phyloP scores from a whole-genome alignment of 2,797 vertebrate genomes.

The Cossypha niveicapilla region DNA sequence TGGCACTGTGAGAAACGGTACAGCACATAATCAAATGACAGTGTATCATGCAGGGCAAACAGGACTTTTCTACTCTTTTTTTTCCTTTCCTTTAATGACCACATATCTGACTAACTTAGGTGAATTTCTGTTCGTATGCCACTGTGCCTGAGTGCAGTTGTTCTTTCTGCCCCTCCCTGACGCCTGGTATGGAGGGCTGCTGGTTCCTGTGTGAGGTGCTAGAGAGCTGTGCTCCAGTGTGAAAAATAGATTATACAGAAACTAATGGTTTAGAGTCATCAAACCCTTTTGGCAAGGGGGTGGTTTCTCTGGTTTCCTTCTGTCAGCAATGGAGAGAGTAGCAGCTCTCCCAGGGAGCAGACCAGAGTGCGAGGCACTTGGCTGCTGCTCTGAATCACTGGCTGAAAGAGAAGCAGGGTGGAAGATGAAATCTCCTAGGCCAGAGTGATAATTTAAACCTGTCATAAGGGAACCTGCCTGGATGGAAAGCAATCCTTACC shows the following conservation, averaged over 20 bases:
- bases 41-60: neutral
- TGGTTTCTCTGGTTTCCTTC: neutral
- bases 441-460: neutral
- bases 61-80: neutral
- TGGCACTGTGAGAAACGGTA: neutral
- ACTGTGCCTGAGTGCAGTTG: neutral
- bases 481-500: neutral
- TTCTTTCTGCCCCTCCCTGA: neutral
- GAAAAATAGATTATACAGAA: neutral
- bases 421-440: neutral
- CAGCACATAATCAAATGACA: neutral
- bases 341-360: neutral
- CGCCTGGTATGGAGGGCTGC: neutral
- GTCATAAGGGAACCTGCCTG: accelerated
- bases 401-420: neutral
- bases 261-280: neutral
- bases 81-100: accelerated
- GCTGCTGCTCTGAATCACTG: neutral
- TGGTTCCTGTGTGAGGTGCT: neutral
- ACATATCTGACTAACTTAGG: neutral
- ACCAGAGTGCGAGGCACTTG: accelerated
- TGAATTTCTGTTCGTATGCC: neutral
- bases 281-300: neutral
- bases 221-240: neutral
- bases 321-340: neutral